Conservation (phyloP, 2,888 invertebrate genomes). For the Nymphalis polychloros region DNA sequence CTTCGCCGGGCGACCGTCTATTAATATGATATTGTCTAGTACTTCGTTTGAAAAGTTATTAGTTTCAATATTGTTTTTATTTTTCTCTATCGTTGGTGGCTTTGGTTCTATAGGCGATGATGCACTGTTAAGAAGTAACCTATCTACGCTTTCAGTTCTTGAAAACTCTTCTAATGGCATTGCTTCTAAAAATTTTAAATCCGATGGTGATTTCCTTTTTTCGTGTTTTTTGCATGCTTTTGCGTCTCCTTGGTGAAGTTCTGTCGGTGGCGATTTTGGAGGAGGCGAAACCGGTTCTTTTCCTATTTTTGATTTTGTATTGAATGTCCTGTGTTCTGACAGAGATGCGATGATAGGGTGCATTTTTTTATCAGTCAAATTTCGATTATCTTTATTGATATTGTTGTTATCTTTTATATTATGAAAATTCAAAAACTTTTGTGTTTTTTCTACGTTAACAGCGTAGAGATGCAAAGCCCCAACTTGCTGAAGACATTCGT, state of each 20-base stretch:
- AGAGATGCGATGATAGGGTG: constrained; percentile 52
- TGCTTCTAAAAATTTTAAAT: constrained; percentile 68
- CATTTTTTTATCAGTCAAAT: constrained; percentile 44
- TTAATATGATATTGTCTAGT: constrained; percentile 63
- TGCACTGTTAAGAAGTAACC: constrained; percentile 54
- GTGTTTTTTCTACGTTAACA: constrained; percentile 74
- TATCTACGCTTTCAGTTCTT: constrained; percentile 63
- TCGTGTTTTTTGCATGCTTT: constrained; percentile 49
- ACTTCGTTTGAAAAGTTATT: constrained; percentile 48
- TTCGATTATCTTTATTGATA: constrained; percentile 52
- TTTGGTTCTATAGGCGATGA: constrained; percentile 39
- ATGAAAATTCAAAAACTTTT: constrained; percentile 72
- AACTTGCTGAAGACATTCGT: constrained; percentile 75
- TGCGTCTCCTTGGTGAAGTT: constrained; percentile 64
- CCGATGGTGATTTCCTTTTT: constrained; percentile 61
- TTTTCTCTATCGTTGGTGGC: constrained; percentile 39
- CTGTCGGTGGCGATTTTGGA: constrained; percentile 45
- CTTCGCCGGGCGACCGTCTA: constrained; percentile 71
- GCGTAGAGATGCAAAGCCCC: constrained; percentile 63
- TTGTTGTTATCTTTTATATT: constrained; percentile 52
- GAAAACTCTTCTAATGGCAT: constrained; percentile 75
- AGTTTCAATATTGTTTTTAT: constrained; percentile 42
- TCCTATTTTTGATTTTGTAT: constrained; percentile 36
- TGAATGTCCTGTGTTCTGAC: constrained; percentile 49
- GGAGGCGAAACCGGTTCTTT: constrained; percentile 42